phyloP scores from a whole-genome alignment of 2,797 vertebrate species.

The Hippoglossus hippoglossus region DNA sequence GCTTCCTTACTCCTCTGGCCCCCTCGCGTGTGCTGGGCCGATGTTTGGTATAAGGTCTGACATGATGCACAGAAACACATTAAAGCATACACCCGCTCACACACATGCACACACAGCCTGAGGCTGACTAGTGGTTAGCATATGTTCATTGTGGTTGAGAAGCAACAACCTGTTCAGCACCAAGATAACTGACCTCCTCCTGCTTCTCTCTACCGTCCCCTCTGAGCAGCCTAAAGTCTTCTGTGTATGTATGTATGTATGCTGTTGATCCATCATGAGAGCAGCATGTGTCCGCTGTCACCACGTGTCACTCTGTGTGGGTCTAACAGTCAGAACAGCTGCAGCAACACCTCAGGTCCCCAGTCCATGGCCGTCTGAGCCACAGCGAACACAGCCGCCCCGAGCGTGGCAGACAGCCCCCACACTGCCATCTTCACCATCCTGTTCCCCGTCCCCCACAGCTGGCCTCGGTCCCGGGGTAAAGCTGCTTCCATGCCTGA shows the following conservation, averaged over 20 bases:
- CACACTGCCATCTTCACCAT: slow-evolving; percentile 88
- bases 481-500: slow-evolving; percentile 45
- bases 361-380: slow-evolving; percentile 89
- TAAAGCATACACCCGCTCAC: background rate
- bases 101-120: slow-evolving; percentile 34
- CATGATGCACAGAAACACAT: background rate
- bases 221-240: slow-evolving; percentile 33
- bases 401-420: slow-evolving; percentile 88
- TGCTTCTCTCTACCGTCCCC: background rate
- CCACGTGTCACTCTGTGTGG: background rate
- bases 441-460: slow-evolving; percentile 69
- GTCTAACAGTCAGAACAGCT: slow-evolving; percentile 84
- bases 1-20: too few relatives aligned
- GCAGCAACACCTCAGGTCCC: slow-evolving; percentile 86
- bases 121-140: slow-evolving; percentile 44
- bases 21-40: too few relatives aligned
- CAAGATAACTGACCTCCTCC: slow-evolving; percentile 28
- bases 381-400: slow-evolving; percentile 86
- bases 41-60: slow-evolving; percentile 11
- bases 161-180: slow-evolving; percentile 69
- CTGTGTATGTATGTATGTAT: slow-evolving; percentile 34
- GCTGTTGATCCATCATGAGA: slow-evolving; percentile 7
- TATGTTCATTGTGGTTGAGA: slow-evolving; percentile 41
- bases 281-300: slow-evolving; percentile 17
- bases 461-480: slow-evolving; percentile 30